phyloP scores from a whole-genome alignment of 2,797 vertebrate species.

The Aeoliscus strigatus region DNA sequence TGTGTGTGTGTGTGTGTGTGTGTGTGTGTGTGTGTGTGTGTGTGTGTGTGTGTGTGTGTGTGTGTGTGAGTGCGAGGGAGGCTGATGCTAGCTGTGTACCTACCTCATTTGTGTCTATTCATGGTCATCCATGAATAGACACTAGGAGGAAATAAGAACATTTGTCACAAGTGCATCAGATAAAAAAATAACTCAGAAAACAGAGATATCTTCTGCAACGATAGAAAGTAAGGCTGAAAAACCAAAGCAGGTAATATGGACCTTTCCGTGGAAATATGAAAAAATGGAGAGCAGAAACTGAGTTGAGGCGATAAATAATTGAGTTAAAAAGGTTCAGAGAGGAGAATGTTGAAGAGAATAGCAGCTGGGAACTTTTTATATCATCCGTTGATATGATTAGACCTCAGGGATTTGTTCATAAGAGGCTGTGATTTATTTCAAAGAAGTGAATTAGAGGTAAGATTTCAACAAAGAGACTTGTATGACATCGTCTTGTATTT shows the following conservation, averaged over 20 bases:
- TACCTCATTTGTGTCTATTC: too few relatives aligned
- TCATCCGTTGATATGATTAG: not conserved
- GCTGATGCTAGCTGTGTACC: conserved; percentile 16
- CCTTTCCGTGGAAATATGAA: not conserved
- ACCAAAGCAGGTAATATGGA: not conserved
- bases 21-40: too few relatives aligned
- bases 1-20: not conserved
- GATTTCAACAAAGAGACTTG: too few relatives aligned
- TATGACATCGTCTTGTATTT: too few relatives aligned
- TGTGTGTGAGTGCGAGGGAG: too few relatives aligned
- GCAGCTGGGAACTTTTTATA: conserved; percentile 2
- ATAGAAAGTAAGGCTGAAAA: not conserved
- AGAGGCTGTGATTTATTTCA: not conserved
- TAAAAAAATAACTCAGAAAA: too few relatives aligned
- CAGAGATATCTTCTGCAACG: conserved; percentile 1
- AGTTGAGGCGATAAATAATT: conserved; percentile 5
- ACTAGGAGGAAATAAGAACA: too few relatives aligned
- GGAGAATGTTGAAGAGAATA: not conserved
- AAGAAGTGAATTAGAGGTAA: not conserved
- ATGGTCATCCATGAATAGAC: too few relatives aligned
- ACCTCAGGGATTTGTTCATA: not conserved
- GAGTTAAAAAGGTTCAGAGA: not conserved
- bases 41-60: too few relatives aligned
- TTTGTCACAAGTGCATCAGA: too few relatives aligned
- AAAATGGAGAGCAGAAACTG: conserved; percentile 1